phyloP scores from a whole-genome alignment of 64 coral and sea anemone species.

The Montipora sp. region DNA sequence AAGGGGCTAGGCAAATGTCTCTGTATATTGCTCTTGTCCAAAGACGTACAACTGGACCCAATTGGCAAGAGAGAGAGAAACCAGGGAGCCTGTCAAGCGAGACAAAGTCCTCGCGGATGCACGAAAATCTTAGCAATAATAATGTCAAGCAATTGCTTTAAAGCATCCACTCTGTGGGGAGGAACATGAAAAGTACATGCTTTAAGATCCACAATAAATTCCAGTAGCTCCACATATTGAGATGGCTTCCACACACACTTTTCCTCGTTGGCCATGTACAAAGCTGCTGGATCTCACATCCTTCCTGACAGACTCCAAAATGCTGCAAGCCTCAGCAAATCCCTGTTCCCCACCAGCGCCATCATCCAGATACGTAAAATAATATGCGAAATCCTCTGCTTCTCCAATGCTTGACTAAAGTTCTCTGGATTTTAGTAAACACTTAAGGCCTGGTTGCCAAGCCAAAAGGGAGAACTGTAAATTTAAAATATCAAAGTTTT shows the following conservation, averaged over 20 bases:
- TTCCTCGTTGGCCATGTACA: constrained; percentile 25
- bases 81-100: too few relatives aligned
- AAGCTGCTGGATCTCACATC: constrained; percentile 35
- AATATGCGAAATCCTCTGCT: constrained; percentile 17
- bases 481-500: constrained; percentile 48
- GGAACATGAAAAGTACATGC: constrained; percentile 35
- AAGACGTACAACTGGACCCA: too few relatives aligned
- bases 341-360: constrained; percentile 5
- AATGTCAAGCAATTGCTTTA: constrained; percentile 39
- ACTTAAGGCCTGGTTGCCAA: constrained; percentile 34
- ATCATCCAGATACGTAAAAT: constrained; percentile 60
- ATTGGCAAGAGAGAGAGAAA: too few relatives aligned
- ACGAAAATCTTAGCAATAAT: constrained; percentile 29
- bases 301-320: not conserved
- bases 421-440: constrained; percentile 29
- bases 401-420: constrained; percentile 49
- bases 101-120: too few relatives aligned
- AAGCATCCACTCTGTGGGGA: constrained; percentile 16
- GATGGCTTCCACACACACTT: constrained; percentile 65
- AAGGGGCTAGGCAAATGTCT: too few relatives aligned
- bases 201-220: constrained; percentile 56
- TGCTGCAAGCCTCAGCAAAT: not conserved
- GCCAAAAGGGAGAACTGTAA: constrained; percentile 46
- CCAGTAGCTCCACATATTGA: constrained; percentile 55
- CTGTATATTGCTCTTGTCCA: too few relatives aligned